Percentiles rank a stretch among this genome's conserved stretches.
Evolutionary conservation across 2,888 invertebrate species (phyloP).

Genomic region (Apodemia duryi): DNA sequence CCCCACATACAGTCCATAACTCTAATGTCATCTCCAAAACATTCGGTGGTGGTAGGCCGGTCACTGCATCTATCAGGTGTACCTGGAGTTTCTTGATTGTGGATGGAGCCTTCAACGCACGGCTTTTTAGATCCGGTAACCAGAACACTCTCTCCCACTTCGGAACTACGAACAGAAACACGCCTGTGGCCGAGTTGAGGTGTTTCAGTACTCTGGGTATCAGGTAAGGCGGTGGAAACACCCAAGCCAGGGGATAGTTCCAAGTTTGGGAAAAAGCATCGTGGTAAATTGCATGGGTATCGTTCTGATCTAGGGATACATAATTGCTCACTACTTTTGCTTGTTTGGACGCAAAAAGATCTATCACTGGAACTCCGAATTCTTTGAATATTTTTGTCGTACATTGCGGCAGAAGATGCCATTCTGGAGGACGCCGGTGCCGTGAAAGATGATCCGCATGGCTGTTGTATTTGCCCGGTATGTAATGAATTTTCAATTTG

Average conservation of each 20-base stretch:
- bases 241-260: constrained; percentile 28
- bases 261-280: constrained; percentile 28
- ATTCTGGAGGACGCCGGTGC: too few relatives aligned
- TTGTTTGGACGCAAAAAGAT: constrained; percentile 18
- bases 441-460: too few relatives aligned
- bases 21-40: constrained; percentile 14
- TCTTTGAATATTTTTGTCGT: constrained; percentile 25
- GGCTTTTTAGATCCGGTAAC: constrained; percentile 26
- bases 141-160: constrained; percentile 29
- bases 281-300: constrained; percentile 24
- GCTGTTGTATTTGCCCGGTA: too few relatives aligned
- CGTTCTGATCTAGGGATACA: constrained; percentile 24
- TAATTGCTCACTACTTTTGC: constrained; percentile 23
- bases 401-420: constrained; percentile 22
- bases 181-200: constrained; percentile 25
- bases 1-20: constrained; percentile 27
- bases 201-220: constrained; percentile 24
- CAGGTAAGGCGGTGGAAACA: constrained; percentile 30
- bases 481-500: too few relatives aligned
- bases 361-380: constrained; percentile 20
- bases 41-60: too few relatives aligned
- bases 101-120: constrained; percentile 24
- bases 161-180: constrained; percentile 25
- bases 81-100: not conserved
- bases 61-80: too few relatives aligned